Base-by-base conservation (phyloP, 2,888 invertebrate species). In the Melitaea athalia region DNA sequence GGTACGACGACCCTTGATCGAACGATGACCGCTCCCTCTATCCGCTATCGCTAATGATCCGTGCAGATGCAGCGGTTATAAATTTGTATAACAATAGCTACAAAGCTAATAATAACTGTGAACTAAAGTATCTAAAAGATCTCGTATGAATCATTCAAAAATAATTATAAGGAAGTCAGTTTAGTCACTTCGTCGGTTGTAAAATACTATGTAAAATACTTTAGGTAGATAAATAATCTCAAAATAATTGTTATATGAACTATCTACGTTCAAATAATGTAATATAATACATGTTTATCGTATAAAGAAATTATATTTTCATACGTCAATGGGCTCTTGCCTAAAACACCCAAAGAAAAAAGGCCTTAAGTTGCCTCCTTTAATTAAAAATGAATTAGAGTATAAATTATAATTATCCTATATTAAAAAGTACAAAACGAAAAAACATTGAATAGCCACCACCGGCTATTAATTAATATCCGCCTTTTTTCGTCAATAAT, bases 21-120 rank as follows among this genome's bases (percentile, higher is more conserved):
- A 69, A 52, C 72, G 62, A 60, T 67, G 72, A 72, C 72, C 72
- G 68, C 64, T 67, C 63, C 64, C 68, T 68, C n/a, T n/a, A n/a
- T 59, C 70, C 62, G 52, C 45, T 50, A 59, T 64, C 11, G 64
- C 64, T 68, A 68, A 68, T 70, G 70, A 70, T 68, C 64, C 68
- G 68, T 70, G 62, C 60, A 61, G 50, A 63, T 24, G 47, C 64
- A 63, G 15, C 52, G 33, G 64, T 47, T 67, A 55, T 38, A 63
- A 67, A 63, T 53, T 59, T 52, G 47, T 53, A 38, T 17, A 31
- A 24, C 45, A 57, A 49, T 49, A 49, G n/a, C 55, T 49, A 60
- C 47, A 2, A 24, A 47, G 60, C 47, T 31, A 47, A 11, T 47
- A 24, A 47, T 47, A 59, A 0, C 12, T 43, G 45, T 38, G 24